Base-by-base conservation (phyloP, 2,113 vertebrate genomes). In the Oncorhynchus gorbuscha region DNA sequence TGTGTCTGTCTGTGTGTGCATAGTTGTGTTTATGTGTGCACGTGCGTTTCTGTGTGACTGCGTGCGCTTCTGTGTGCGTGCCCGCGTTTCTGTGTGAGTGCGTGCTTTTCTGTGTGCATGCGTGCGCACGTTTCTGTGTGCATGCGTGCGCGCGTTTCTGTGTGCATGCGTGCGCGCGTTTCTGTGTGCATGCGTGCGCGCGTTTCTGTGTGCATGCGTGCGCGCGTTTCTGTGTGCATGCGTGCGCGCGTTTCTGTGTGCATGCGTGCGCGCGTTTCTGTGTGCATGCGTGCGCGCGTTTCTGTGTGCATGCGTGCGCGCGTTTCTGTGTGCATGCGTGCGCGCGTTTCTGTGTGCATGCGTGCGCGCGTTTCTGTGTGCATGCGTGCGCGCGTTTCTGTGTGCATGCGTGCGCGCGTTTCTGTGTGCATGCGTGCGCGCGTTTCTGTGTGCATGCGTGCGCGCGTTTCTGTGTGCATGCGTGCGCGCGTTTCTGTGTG, bases 361-460 rank as follows among this genome's bases (percentile, higher is more conserved):
- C 72, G 62, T 20, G 2, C 1, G 65, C 51, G 26, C 2, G 26
- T 0, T 61, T 70, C 51, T 22, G 70, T 45, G 74, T 73, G 64
- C 55, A 12, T 70, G 59, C 73, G 62, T 6, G 5, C 5, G 26
- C 3, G 39, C 11, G 39, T 3, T 45, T 45, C 39, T 11, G 39
- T 80, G 74, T 82, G 39, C 39, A 1, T 24, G 8, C 32, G 5
- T 28, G 28, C 28, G 2, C 2, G 26, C 26, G 26, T 0, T 28
- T 28, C 28, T 28, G 28, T 28, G 28, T 28, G 28, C 28, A 2
- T 28, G 28, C 16, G 24, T 24, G 24, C 24, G 1, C 0, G 2
- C 2, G 39, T 45, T 45, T 12, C 39, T 11, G 39, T 80, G 74
- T 82, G 39, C 39, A 2, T n/a, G n/a, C n/a, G n/a, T n/a, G n/a